These are phyloP conservation scores for Acrocephalus kingi DNA, from an alignment of 2,113 vertebrate species.

Conservation along the genomic window DNA sequence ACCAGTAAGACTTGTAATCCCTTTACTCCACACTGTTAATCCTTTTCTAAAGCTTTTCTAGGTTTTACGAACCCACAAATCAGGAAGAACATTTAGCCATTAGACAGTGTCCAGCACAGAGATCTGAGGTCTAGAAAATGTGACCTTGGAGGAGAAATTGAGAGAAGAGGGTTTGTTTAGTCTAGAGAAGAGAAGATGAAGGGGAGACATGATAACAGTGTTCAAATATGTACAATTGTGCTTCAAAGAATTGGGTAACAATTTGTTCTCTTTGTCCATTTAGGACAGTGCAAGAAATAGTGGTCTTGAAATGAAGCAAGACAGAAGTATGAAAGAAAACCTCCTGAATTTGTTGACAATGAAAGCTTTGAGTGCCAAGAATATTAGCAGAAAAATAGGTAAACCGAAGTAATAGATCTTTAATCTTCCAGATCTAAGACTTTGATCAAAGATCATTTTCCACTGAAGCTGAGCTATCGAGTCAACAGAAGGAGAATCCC, in stretches of 20 bases:
- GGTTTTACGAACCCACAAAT: background rate
- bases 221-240: conserved; percentile 12
- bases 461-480: rapidly evolving
- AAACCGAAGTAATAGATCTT: background rate
- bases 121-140: conserved; percentile 30
- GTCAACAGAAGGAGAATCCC: background rate
- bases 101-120: background rate
- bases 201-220: conserved; percentile 14
- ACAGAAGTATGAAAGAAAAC: background rate
- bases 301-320: background rate
- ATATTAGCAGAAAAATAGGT: background rate
- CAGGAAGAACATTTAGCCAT: background rate
- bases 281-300: background rate
- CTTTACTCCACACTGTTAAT: background rate
- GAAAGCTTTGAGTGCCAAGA: background rate
- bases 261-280: background rate
- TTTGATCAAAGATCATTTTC: background rate
- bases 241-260: background rate
- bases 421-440: background rate
- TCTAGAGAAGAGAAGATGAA: conserved; percentile 32
- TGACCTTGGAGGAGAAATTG: background rate
- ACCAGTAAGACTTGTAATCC: background rate
- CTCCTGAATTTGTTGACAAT: background rate
- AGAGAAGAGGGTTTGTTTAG: conserved; percentile 47
- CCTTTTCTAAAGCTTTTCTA: background rate